A percentile compares a stretch with the other conserved stretches of the same genome.
phyloP scores from a whole-genome alignment of 2,888 invertebrate genomes.

The Megamerina dolium region DNA sequence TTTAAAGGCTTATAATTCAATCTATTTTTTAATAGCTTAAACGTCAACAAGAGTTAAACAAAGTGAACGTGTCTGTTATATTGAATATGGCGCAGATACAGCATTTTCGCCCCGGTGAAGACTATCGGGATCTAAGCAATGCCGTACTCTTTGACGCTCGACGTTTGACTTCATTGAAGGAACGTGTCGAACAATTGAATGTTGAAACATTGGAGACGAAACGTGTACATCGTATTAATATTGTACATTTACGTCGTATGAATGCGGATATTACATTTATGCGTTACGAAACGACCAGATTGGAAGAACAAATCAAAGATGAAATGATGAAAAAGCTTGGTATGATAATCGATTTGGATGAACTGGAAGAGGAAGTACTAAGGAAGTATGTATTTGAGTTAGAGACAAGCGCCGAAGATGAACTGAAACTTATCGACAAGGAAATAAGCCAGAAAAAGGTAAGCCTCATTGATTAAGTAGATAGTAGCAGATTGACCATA shows the following conservation, averaged over 20 bases:
- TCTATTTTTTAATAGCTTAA: slow-evolving; percentile 49
- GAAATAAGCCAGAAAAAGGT: slow-evolving; percentile 49
- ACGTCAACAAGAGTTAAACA: slow-evolving; percentile 67
- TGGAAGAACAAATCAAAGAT: slow-evolving; percentile 54
- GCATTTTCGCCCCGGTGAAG: slow-evolving; percentile 52
- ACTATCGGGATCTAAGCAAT: slow-evolving; percentile 47
- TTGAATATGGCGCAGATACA: slow-evolving; percentile 66
- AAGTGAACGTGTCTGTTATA: slow-evolving; percentile 64
- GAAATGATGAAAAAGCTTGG: slow-evolving; percentile 57
- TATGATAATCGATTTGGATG: slow-evolving; percentile 51
- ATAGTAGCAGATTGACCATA: no score
- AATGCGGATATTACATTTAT: slow-evolving; percentile 63
- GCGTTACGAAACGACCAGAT: slow-evolving; percentile 54
- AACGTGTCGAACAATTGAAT: slow-evolving; percentile 59
- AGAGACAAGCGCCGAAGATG: slow-evolving; percentile 51
- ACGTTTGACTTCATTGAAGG: slow-evolving; percentile 55
- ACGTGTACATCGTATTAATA: slow-evolving; percentile 60
- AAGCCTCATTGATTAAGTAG: no score
- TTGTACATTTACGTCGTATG: slow-evolving; percentile 64
- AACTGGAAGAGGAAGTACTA: slow-evolving; percentile 55
- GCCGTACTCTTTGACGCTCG: slow-evolving; percentile 61
- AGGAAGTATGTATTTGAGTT: slow-evolving; percentile 54
- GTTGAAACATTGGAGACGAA: slow-evolving; percentile 60
- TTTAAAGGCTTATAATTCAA: not conserved
- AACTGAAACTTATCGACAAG: slow-evolving; percentile 48